These are phyloP conservation scores for Chelonus formosanus DNA, from an alignment of 2,888 invertebrate genomes.

Conservation along the genomic window DNA sequence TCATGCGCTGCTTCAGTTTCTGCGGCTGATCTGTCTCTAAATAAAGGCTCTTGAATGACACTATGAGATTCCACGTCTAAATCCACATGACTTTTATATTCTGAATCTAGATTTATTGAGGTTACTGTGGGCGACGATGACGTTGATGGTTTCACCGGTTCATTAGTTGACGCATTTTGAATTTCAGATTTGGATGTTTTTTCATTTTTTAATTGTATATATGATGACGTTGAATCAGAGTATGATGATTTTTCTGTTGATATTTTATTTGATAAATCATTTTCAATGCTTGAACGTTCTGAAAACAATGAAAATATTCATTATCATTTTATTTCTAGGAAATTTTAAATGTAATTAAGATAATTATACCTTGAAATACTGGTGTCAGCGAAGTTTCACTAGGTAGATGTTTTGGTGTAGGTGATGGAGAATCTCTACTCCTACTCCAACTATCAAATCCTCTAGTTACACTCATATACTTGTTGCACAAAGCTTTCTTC, in stretches of 20 bases:
- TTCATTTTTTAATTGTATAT: background rate
- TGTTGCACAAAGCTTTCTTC: constrained; percentile 71
- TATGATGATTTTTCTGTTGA: background rate
- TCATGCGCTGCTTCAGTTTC: constrained; percentile 92
- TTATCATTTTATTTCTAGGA: too few relatives aligned
- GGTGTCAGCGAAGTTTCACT: constrained; percentile 10
- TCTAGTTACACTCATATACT: constrained; percentile 62
- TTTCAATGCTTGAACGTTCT: background rate
- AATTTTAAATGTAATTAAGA: too few relatives aligned
- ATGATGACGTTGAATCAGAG: background rate
- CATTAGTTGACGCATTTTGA: too few relatives aligned
- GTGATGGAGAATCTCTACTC: constrained; percentile 51
- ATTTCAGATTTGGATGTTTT: too few relatives aligned
- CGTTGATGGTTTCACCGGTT: background rate
- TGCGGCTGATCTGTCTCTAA: constrained; percentile 69
- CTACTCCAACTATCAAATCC: constrained; percentile 60
- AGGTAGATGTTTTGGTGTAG: constrained; percentile 42
- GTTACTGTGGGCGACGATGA: background rate
- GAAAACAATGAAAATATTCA: background rate
- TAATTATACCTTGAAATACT: constrained; percentile 50
- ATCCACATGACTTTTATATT: constrained; percentile 3
- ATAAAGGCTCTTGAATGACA: constrained; percentile 46
- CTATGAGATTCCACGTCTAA: constrained; percentile 1
- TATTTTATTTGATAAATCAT: background rate
- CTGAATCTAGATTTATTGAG: background rate